Evolutionary conservation across 2,113 vertebrate species (phyloP), one percentile per base, ranked within the genome.

Genomic region (Scomber japonicus): DNA sequence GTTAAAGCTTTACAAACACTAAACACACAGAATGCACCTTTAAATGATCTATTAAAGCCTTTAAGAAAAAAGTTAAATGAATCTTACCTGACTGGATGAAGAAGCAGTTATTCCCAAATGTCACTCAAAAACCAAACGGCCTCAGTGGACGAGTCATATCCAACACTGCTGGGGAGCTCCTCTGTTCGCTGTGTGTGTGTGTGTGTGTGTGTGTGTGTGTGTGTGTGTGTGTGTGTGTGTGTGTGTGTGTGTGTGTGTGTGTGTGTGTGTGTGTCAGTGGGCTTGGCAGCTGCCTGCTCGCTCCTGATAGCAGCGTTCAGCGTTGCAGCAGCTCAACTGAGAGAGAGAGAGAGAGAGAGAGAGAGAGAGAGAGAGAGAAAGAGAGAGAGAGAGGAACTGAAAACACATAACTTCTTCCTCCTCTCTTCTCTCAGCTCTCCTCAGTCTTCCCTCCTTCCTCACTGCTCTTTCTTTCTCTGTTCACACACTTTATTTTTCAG

Each of bases 301-400:
- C 59, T 85, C 68, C 92, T 93, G 94, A 95, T 95, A 94, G 78
- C 77, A 94, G 78, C 77, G 21, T 54, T 71, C 80, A 60, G 62
- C 35, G 15, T 3, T 61, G 56, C 60, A 49, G 53, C 60, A 45
- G 74, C 64, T 44, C 15, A 0, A 30, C 49, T 57, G 35, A 9
- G 35, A 24, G 24, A 24, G 24, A 24, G 24, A 40, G 35, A 35
- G 3, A 35, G 3, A 7, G 31, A 71, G 17, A 51, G 21, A 7
- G 31, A n/a, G n/a, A n/a, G n/a, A n/a, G n/a, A n/a, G n/a, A n/a
- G n/a, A n/a, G n/a, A n/a, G n/a, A n/a, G n/a, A n/a, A n/a, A n/a
- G n/a, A n/a, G n/a, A n/a, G n/a, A n/a, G n/a, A n/a, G n/a, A n/a
- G n/a, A 71, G 17, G 46, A n/a, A 35, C 55, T 35, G 31, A 21